Evolutionary conservation across 2,113 vertebrate genomes (phyloP).

Genomic region (Pachypanchax playfairii): DNA sequence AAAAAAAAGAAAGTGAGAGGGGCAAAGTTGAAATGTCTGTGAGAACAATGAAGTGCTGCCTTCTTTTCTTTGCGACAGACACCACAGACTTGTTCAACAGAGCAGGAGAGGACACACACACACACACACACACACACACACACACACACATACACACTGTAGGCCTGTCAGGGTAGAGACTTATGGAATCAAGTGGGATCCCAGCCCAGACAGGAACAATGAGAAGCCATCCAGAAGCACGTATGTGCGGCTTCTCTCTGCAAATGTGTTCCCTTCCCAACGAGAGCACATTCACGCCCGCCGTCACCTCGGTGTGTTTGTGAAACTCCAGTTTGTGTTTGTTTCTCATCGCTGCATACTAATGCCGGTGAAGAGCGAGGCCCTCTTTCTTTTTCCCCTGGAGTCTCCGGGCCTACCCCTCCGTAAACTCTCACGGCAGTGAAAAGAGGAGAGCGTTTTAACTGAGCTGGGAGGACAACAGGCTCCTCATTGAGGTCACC

Average conservation of each 20-base stretch:
- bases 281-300: not conserved
- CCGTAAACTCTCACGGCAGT: conserved; percentile 69
- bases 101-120: conserved; percentile 49
- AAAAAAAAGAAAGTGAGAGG: conserved; percentile 68
- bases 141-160: conserved; percentile 48
- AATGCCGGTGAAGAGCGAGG: conserved; percentile 52
- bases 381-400: conserved; percentile 42
- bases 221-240: conserved; percentile 37
- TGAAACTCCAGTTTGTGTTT: conserved; percentile 47
- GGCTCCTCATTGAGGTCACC: conserved; percentile 76
- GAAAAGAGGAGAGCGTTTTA: conserved; percentile 73
- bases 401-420: conserved; percentile 59
- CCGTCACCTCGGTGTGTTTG: conserved; percentile 13
- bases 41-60: conserved; percentile 72
- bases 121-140: conserved; percentile 37
- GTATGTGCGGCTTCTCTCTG: conserved; percentile 32
- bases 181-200: conserved; percentile 72
- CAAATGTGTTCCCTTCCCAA: conserved; percentile 8
- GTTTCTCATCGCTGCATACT: conserved; percentile 65
- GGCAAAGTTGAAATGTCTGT: conserved; percentile 75
- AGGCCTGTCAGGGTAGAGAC: conserved; percentile 67
- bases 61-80: conserved; percentile 71
- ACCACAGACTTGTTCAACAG: conserved; percentile 65
- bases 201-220: conserved; percentile 67
- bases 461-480: conserved; percentile 64